Evolutionary conservation across 2,113 vertebrate genomes (phyloP).

Genomic region (Alligator mississippiensis): DNA sequence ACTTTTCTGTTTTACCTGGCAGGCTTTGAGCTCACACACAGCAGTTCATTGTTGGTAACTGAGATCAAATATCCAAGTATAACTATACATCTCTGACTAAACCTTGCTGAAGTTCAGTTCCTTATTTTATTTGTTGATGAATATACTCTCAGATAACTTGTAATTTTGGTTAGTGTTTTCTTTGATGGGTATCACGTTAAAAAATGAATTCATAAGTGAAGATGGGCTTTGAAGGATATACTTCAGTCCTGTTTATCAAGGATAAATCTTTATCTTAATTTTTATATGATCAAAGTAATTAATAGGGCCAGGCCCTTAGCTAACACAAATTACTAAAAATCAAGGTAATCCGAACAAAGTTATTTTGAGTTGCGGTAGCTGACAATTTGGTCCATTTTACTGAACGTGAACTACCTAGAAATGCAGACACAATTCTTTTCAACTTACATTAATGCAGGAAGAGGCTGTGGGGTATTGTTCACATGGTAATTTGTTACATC

Average conservation of each 20-base stretch:
- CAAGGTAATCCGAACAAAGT: not conserved
- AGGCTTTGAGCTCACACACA: not conserved
- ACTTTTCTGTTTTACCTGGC: not conserved
- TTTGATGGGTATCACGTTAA: not conserved
- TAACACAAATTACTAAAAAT: not conserved
- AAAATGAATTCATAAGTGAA: not conserved
- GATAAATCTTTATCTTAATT: not conserved
- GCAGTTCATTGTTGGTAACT: not conserved
- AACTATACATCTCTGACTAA: not conserved
- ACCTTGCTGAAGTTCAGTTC: not conserved
- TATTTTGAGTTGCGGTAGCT: not conserved
- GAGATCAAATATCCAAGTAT: not conserved
- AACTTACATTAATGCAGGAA: not conserved
- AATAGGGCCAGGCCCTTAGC: not conserved
- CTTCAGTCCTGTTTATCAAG: not conserved
- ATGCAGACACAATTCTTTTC: not conserved
- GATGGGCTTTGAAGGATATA: not conserved
- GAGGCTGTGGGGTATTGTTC: not conserved
- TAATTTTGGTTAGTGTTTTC: not conserved
- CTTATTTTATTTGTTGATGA: not conserved
- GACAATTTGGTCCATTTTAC: not conserved
- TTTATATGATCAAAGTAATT: not conserved
- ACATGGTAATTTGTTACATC: not conserved
- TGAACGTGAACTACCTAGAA: not conserved
- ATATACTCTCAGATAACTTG: rapidly evolving